Base-by-base conservation (phyloP, 1,140 invertebrate genomes). In the Geopemphigus sp. region DNA sequence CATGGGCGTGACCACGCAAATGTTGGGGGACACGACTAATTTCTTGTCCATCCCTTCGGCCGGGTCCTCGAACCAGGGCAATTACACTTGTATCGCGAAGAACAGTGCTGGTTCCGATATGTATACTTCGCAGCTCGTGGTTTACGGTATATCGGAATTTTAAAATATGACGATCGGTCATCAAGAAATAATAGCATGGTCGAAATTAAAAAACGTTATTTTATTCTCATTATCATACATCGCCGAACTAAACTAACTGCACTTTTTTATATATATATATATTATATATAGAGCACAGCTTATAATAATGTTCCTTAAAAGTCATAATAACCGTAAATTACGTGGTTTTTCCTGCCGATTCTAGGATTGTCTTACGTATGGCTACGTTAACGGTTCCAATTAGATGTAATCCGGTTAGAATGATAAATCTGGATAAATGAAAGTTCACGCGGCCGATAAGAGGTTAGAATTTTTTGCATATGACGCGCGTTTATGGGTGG, bases 71-170 rank as follows among this genome's bases (percentile, higher is more conserved):
- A 85, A 87, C 80, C 81, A 81, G 47, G 88, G 88, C 14, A 87
- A 88, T 83, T 89, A 89, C 83, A 88, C 88, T 0, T 89, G 88
- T 82, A 85, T 84, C 22, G 88, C 86, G 10, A 85, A 84, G 81
- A 89, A 89, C 82, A 83, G 82, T 12, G 87, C 86, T 29, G 88
- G 87, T 14, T 83, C 81, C 4, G 85, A 84, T 10, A 85, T 82
- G 68, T 86, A 85, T 81, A 87, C 86, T n/a, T 86, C 87, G 3
- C 66, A 82, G 12, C 82, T 89, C 11, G 83, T 85, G 70, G 86
- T 88, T 10, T 83, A 87, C 82, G 87, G 87, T 88, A 84, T 82
- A 64, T 19, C 17, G 14, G 45, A 66, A 66, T 22, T 45, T 50
- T 53, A 70, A 50, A 50, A 53, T 50, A 72, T n/a, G 50, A 54